These are phyloP conservation scores for Geodia barretti DNA, from an alignment of 37 sponge, comb jelly and placozoan genomes.

Conservation along the genomic window DNA sequence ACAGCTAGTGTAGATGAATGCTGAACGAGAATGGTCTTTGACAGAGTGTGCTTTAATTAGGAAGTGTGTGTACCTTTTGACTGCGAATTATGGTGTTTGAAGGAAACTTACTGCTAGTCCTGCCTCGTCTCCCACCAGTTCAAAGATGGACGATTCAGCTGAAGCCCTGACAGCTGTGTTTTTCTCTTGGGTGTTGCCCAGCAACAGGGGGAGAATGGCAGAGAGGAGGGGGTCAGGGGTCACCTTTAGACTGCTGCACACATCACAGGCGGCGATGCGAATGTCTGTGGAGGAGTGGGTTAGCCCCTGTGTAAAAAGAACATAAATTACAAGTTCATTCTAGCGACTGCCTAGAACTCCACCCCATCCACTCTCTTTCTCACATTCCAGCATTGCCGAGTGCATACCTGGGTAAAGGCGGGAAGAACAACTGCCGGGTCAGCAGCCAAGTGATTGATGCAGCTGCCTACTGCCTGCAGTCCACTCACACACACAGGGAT, in stretches of 20 bases:
- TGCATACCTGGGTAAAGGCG: slow-evolving; percentile 32
- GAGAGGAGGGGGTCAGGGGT: slow-evolving; percentile 30
- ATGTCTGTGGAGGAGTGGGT: slow-evolving; percentile 49
- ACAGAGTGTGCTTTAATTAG: too few species aligned
- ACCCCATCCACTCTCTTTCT: too few species aligned
- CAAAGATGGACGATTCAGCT: slow-evolving; percentile 44
- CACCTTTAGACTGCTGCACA: slow-evolving; percentile 25
- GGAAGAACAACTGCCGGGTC: background rate
- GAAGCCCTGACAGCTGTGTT: slow-evolving; percentile 68
- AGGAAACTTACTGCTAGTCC: background rate
- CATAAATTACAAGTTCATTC: too few species aligned
- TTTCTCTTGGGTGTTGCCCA: slow-evolving; percentile 50
- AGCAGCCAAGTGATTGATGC: slow-evolving; percentile 27
- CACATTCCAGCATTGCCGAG: background rate
- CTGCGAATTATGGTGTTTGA: background rate
- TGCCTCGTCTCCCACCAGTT: slow-evolving; percentile 11
- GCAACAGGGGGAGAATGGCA: slow-evolving; percentile 31
- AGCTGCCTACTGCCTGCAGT: slow-evolving; percentile 39
- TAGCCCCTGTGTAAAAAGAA: too few species aligned
- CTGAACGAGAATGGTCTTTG: too few species aligned
- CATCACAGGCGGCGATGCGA: slow-evolving; percentile 55
- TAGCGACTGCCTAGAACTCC: too few species aligned
- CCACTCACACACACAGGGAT: slow-evolving; percentile 61
- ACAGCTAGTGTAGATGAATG: too few species aligned
- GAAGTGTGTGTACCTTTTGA: background rate